A percentile compares a stretch with the other conserved stretches of the same genome.
Conservation (phyloP, 2,113 vertebrate species). For the Verasper variegatus region DNA sequence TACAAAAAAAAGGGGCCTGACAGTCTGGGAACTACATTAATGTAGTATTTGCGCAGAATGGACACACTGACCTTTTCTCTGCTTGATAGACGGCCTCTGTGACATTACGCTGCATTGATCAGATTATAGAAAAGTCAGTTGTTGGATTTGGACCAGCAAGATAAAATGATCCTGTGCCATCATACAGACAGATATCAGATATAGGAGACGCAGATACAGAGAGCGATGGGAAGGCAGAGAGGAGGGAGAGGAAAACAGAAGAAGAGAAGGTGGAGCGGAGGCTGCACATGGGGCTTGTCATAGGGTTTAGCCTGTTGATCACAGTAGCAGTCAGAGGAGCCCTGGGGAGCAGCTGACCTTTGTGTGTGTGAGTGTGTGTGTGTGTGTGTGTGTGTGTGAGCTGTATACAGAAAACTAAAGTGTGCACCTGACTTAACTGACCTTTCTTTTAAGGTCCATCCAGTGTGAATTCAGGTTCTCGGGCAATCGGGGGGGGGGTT, state of each 20-base stretch:
- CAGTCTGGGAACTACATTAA: constrained; percentile 31
- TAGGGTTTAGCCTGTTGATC: constrained; percentile 62
- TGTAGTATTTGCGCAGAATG: constrained; percentile 59
- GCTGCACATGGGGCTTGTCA: constrained; percentile 13
- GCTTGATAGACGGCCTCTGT: constrained; percentile 61
- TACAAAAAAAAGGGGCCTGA: background rate
- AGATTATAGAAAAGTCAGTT: constrained; percentile 48
- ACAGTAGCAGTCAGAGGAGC: constrained; percentile 59
- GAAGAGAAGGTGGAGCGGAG: constrained; percentile 9
- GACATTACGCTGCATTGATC: constrained; percentile 74
- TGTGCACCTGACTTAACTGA: constrained; percentile 61
- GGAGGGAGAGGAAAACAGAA: constrained; percentile 24
- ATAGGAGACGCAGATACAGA: background rate
- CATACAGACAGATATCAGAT: constrained; percentile 4
- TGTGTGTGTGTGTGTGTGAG: too few species aligned
- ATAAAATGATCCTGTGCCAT: constrained; percentile 20
- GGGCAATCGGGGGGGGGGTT: background rate
- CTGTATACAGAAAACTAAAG: constrained; percentile 57
- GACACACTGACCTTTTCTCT: constrained; percentile 71
- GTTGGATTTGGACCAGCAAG: constrained; percentile 10
- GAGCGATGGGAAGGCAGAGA: constrained; percentile 3
- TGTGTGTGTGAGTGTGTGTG: constrained; percentile 42
- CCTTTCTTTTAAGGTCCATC: constrained; percentile 67
- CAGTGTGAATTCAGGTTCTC: constrained; percentile 22
- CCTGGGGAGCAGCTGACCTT: constrained; percentile 72